Evolutionary conservation across 2,113 vertebrate genomes (phyloP).

Genomic region (Salvelinus namaycush): DNA sequence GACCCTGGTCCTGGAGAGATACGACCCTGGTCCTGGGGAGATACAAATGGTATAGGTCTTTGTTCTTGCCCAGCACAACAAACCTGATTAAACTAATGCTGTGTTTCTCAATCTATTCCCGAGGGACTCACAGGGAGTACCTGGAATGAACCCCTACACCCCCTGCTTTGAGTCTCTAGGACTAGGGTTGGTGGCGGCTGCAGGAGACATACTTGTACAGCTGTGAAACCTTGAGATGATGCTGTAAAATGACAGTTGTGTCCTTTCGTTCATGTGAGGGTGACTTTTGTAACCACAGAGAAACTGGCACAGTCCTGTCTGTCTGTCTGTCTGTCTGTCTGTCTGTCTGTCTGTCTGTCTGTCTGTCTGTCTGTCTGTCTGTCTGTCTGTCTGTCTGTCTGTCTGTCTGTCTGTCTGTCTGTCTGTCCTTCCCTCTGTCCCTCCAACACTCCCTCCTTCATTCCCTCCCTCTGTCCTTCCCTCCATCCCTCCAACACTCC

Average conservation of each 20-base stretch:
- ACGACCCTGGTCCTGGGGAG: constrained; percentile 19
- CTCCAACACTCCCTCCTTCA: not conserved
- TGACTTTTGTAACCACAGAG: constrained; percentile 48
- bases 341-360: constrained; percentile 5
- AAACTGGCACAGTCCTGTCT: constrained; percentile 25
- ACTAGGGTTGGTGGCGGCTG: constrained; percentile 60
- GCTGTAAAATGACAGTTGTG: constrained; percentile 64
- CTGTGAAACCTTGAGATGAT: constrained; percentile 64
- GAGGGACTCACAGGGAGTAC: not conserved
- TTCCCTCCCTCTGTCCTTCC: not conserved
- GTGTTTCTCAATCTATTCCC: too few relatives aligned
- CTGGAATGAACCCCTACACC: constrained; percentile 30
- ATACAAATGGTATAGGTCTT: constrained; percentile 1
- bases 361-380: too few relatives aligned
- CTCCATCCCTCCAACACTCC: not conserved
- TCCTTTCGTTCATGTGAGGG: constrained; percentile 65
- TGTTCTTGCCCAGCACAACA: constrained; percentile 18
- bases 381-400: not conserved
- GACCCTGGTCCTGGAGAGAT: not conserved
- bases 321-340: constrained; percentile 44
- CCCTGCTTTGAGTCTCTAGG: not conserved
- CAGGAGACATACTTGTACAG: constrained; percentile 67
- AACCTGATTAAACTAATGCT: not conserved
- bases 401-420: too few relatives aligned
- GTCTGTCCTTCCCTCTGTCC: not conserved